phyloP scores from a whole-genome alignment of 2,888 invertebrate genomes.

The Andrena trimmerana region DNA sequence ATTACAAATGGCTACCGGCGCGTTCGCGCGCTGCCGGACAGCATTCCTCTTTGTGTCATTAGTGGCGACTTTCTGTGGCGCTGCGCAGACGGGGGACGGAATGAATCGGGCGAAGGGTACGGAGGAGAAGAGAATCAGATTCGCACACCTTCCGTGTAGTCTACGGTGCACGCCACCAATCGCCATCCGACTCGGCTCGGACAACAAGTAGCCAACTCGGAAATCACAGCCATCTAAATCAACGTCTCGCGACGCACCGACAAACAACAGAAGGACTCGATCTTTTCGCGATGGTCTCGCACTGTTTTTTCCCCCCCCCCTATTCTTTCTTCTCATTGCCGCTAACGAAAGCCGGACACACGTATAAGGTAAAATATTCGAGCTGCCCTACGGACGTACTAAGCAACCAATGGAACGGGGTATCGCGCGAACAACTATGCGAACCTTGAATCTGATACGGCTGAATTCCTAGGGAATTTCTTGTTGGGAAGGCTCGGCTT shows the following conservation, averaged over 20 bases:
- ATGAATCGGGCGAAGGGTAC: constrained; percentile 24
- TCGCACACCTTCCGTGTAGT: constrained; percentile 66
- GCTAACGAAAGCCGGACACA: not conserved
- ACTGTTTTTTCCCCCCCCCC: constrained; percentile 1
- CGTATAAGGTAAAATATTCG: not conserved
- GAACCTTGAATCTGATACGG: too few species aligned
- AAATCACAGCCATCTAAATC: constrained; percentile 81
- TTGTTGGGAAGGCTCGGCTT: too few species aligned
- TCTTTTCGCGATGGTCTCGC: constrained; percentile 13
- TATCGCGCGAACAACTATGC: too few species aligned
- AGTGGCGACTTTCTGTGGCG: constrained; percentile 81
- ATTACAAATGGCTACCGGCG: constrained; percentile 83
- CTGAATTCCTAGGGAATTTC: too few species aligned
- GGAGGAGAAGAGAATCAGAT: constrained; percentile 50
- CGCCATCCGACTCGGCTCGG: constrained; percentile 62
- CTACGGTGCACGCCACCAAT: constrained; percentile 57
- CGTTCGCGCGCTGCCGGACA: constrained; percentile 80
- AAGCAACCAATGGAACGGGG: too few species aligned
- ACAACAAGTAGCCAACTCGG: constrained; percentile 79
- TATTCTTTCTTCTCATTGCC: not conserved
- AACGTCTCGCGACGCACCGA: constrained; percentile 72
- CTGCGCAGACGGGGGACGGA: constrained; percentile 55
- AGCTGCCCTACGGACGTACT: too few species aligned
- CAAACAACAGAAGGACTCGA: constrained; percentile 32
- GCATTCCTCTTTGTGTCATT: constrained; percentile 84